phyloP scores from a whole-genome alignment of 2,888 invertebrate species.

The Willowsia nigromaculata region DNA sequence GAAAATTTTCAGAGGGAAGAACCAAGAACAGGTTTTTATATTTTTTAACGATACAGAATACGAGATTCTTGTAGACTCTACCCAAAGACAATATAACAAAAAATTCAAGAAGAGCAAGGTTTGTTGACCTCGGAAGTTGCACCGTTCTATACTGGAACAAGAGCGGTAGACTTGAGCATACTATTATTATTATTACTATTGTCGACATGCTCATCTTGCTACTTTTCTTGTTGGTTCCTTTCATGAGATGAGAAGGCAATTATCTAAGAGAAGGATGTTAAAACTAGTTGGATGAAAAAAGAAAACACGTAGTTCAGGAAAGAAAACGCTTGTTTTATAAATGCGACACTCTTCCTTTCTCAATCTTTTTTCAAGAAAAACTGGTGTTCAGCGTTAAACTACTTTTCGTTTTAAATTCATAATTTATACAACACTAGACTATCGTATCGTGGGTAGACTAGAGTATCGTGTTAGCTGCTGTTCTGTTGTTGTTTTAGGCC shows the following conservation, averaged over 20 bases:
- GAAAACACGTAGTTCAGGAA: not conserved
- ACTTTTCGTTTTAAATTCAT: too few relatives aligned
- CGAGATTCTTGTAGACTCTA: not conserved
- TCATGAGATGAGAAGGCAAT: not conserved
- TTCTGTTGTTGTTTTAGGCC: too few relatives aligned
- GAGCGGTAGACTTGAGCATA: not conserved
- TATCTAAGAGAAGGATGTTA: not conserved
- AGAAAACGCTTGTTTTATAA: too few relatives aligned
- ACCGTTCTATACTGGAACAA: not conserved
- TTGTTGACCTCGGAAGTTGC: conserved; percentile 6
- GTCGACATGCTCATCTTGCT: not conserved
- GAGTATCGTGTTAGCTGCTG: not conserved
- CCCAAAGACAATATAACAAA: not conserved
- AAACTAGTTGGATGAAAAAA: not conserved
- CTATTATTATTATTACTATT: not conserved
- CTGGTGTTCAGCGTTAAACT: too few relatives aligned
- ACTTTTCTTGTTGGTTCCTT: not conserved
- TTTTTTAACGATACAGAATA: not conserved
- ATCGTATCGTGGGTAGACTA: too few relatives aligned
- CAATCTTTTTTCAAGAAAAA: too few relatives aligned
- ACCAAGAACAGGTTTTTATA: not conserved
- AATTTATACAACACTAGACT: too few relatives aligned
- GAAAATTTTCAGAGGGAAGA: not conserved
- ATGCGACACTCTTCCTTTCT: too few relatives aligned
- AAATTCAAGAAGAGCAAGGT: not conserved